Conservation (phyloP, 2,888 invertebrate genomes). For the Callyntrura sp. region DNA sequence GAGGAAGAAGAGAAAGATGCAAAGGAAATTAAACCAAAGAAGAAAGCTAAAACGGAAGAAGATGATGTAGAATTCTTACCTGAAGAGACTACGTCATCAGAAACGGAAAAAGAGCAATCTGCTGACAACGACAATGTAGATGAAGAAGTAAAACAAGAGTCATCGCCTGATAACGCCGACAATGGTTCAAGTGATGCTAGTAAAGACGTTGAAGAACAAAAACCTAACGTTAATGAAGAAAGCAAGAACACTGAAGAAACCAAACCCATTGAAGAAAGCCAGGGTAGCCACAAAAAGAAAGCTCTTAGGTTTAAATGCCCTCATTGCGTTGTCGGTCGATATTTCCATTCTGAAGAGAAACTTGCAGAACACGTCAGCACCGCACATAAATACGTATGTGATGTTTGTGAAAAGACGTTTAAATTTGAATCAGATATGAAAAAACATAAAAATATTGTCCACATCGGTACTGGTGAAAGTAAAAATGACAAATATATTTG, state of each 20-base stretch:
- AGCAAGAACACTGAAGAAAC: no score
- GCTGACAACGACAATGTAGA: not conserved
- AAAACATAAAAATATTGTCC: constrained; percentile 17
- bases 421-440: not conserved
- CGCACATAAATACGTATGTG: constrained; percentile 49
- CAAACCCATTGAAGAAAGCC: no score
- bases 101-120: not conserved
- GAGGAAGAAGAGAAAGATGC: constrained; percentile 25
- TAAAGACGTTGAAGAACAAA: constrained; percentile 3
- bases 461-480: not conserved
- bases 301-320: constrained; percentile 59
- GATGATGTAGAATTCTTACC: not conserved
- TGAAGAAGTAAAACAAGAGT: not conserved
- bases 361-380: constrained; percentile 52
- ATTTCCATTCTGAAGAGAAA: constrained; percentile 56
- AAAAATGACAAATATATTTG: constrained; percentile 21
- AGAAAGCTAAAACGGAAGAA: not conserved
- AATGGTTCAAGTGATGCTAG: constrained; percentile 24
- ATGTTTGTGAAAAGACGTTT: constrained; percentile 46
- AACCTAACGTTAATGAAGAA: constrained; percentile 15
- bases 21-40: not conserved
- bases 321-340: constrained; percentile 62
- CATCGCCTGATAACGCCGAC: not conserved
- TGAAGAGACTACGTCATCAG: not conserved
- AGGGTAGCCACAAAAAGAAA: no score